Evolutionary conservation across 1,140 invertebrate genomes (phyloP).

Genomic region (Drusus annulatus): DNA sequence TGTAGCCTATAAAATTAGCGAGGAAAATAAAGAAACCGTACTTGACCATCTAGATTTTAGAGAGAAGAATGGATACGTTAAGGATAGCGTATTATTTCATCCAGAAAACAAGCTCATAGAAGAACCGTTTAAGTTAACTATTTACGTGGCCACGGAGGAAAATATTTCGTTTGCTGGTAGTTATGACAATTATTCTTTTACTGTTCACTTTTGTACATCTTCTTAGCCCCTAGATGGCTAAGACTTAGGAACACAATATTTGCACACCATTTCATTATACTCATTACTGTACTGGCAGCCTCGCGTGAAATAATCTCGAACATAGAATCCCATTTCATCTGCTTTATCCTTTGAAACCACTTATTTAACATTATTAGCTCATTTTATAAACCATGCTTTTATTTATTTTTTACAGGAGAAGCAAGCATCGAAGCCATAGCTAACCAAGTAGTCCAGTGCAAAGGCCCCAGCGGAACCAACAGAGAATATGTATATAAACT

Average conservation of each 20-base stretch:
- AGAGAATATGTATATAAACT: conserved; percentile 91
- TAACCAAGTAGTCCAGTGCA: conserved; percentile 79
- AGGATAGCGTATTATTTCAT: conserved; percentile 79
- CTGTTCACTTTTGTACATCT: too few species aligned
- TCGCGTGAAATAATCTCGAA: not conserved
- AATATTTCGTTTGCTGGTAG: conserved; percentile 83
- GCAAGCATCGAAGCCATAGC: conserved; percentile 85
- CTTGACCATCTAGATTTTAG: conserved; percentile 87
- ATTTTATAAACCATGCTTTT: not conserved
- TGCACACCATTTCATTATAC: too few species aligned
- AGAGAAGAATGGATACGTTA: conserved; percentile 91
- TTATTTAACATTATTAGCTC: conserved; percentile 5
- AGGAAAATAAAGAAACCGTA: conserved; percentile 79
- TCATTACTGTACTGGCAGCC: not conserved
- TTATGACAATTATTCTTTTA: not conserved
- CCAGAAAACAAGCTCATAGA: conserved; percentile 69
- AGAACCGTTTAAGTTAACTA: conserved; percentile 79
- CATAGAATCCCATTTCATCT: too few species aligned
- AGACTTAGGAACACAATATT: too few species aligned
- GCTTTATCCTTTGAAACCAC: too few species aligned
- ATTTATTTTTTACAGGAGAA: conserved; percentile 68
- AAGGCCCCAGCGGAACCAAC: conserved; percentile 90
- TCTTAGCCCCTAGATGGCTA: too few species aligned
- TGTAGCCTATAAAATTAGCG: conserved; percentile 89
- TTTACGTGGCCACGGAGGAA: conserved; percentile 86